Conservation (phyloP, 2,797 vertebrate species). For the Semaprochilodus insignis region DNA sequence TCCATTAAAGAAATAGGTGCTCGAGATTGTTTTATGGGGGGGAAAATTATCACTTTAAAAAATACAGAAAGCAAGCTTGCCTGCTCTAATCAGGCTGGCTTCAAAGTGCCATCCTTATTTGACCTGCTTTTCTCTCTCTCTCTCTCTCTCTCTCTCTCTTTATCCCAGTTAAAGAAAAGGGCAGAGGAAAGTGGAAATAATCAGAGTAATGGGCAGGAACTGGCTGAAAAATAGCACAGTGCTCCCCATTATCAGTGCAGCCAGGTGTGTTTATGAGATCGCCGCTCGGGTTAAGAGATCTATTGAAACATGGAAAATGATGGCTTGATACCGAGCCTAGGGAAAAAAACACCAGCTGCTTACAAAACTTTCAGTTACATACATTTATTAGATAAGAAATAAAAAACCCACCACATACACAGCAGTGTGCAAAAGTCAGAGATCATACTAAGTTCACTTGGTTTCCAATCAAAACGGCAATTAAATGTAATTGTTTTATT, state of each 20-base stretch:
- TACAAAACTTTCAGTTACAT: background rate
- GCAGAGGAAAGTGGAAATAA: conserved; percentile 59
- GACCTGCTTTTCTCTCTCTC: conserved; percentile 55
- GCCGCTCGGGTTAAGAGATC: conserved; percentile 38
- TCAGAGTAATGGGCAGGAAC: conserved; percentile 60
- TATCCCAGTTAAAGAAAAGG: conserved; percentile 47
- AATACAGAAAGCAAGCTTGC: conserved; percentile 80
- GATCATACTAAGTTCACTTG: too few relatives aligned
- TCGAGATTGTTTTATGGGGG: conserved; percentile 82
- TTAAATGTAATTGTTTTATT: too few relatives aligned
- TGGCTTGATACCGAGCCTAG: conserved; percentile 44
- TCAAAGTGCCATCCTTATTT: conserved; percentile 75
- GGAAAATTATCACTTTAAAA: conserved; percentile 84
- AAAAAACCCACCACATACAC: background rate
- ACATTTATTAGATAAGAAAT: conserved; percentile 18
- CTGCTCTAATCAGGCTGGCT: conserved; percentile 75
- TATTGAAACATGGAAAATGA: conserved; percentile 51
- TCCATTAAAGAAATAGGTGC: conserved; percentile 93
- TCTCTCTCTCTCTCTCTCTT: conserved; percentile 26
- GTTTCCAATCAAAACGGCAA: too few relatives aligned
- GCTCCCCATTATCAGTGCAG: conserved; percentile 58
- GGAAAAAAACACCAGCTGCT: conserved; percentile 5
- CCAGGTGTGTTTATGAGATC: conserved; percentile 61
- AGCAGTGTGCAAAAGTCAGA: too few relatives aligned
- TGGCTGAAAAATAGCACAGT: conserved; percentile 57